Evolutionary conservation across 1,140 invertebrate genomes (phyloP).

Genomic region (Bombus balteatus): DNA sequence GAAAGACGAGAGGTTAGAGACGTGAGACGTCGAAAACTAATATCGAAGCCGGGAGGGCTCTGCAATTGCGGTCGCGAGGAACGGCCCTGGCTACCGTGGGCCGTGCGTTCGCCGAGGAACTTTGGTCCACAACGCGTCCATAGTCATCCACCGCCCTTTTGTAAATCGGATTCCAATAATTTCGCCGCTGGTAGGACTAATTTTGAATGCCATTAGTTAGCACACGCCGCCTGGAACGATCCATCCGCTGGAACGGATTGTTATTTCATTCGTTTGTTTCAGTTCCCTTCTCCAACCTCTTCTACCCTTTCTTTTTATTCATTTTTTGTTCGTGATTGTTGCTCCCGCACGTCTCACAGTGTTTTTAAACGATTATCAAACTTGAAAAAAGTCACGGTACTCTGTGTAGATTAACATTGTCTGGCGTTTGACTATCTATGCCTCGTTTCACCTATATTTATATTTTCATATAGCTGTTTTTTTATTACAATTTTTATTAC

Average conservation of each 20-base stretch:
- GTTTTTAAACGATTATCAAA: not conserved
- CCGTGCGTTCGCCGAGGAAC: slow-evolving; percentile 44
- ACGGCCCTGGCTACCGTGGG: slow-evolving; percentile 62
- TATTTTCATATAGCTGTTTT: too few relatives aligned
- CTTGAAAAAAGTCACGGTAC: not conserved
- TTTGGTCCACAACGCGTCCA: slow-evolving; percentile 57
- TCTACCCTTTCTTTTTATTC: not conserved
- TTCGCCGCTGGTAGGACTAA: slow-evolving; percentile 74
- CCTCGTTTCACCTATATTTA: too few relatives aligned
- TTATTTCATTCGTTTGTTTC: slow-evolving; percentile 71
- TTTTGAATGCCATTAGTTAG: slow-evolving; percentile 81
- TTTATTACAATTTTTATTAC: too few relatives aligned
- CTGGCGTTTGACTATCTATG: too few relatives aligned
- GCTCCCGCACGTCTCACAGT: slow-evolving; percentile 34
- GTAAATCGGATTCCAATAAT: slow-evolving; percentile 71
- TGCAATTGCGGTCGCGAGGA: slow-evolving; percentile 77
- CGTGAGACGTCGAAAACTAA: slow-evolving; percentile 77
- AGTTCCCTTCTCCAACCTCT: slow-evolving; percentile 11
- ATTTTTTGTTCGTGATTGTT: slow-evolving; percentile 46
- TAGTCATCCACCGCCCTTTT: not conserved
- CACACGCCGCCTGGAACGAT: slow-evolving; percentile 73
- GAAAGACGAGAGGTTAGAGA: not conserved
- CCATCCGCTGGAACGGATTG: slow-evolving; percentile 64
- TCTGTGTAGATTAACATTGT: too few relatives aligned
- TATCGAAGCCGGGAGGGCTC: slow-evolving; percentile 75